These are phyloP conservation scores for Molorchus minor DNA, from an alignment of 2,888 invertebrate genomes.

Conservation along the genomic window DNA sequence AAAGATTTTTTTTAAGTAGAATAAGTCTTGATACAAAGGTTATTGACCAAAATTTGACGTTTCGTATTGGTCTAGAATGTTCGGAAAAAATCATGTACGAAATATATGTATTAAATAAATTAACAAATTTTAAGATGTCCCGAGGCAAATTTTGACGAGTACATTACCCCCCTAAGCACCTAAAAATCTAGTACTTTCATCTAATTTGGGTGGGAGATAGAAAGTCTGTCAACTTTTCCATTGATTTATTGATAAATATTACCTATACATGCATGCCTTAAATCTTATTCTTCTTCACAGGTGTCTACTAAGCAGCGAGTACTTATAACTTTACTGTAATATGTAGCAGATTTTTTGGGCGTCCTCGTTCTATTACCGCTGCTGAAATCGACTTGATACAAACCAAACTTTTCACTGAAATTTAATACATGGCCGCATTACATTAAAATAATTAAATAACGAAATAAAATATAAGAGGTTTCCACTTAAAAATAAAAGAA, in stretches of 20 bases:
- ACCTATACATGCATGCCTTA: neutral
- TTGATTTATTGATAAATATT: neutral
- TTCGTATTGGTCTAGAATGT: no score
- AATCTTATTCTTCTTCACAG: neutral
- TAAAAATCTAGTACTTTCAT: neutral
- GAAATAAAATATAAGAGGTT: neutral
- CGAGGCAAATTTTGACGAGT: no score
- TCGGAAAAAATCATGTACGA: no score
- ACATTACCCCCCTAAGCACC: no score
- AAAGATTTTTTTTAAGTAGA: no score
- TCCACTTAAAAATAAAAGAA: neutral
- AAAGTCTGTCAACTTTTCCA: neutral
- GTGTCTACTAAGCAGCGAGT: constrained; percentile 45
- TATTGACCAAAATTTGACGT: no score
- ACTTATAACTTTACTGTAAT: constrained; percentile 66
- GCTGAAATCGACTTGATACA: constrained; percentile 73
- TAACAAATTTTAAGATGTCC: neutral
- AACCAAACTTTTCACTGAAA: constrained; percentile 72
- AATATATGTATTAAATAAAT: neutral
- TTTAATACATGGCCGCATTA: constrained; percentile 12
- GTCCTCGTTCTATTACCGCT: constrained; percentile 68
- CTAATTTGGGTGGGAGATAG: neutral
- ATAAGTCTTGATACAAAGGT: no score
- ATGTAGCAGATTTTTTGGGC: constrained; percentile 69
- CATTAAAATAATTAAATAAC: neutral